Base-by-base conservation (phyloP, 2,888 invertebrate species). In the Aspidiotus destructor region DNA sequence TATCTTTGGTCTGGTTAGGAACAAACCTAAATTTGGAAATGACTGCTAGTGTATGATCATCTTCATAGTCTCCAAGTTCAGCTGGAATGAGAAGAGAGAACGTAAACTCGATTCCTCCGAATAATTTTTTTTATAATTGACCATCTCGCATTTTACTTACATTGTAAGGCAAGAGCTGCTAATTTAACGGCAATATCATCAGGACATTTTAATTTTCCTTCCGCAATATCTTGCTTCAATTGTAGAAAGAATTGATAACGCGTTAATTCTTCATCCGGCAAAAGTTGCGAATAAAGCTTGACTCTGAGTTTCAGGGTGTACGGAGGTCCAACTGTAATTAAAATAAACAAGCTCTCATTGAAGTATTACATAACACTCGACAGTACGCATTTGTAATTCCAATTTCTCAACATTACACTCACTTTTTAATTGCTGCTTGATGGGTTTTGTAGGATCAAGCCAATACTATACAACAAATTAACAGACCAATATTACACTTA, bases 341-440 rank as follows among this genome's bases (percentile, higher is more conserved):
- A 69, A 72, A 40, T 58, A 15, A 54, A 64, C 52, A 41, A 52
- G n/a, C 5, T 28, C 28, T 40, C 1, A 16, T n/a, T n/a, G 9
- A 6, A 48, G n/a, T n/a, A 48, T 48, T 48, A 13, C 48, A 28
- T 28, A 28, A 28, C 6, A 48, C n/a, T 48, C 48, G 48, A 48
- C n/a, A n/a, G n/a, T 48, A 48, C 48, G 6, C 6, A 2, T n/a
- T n/a, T 0, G 42, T 6, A 16, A 57, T 17, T 10, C 11, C 41
- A 28, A 5, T 28, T 28, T 28, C 28, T 28, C 28, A 28, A 57
- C 16, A 67, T 0, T 41, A 69, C 41, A 80, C 85, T 83, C 81
- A 89, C 90, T 97, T 86, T 94, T 95, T 13, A 97, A 92, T 85
- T 99, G 99, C 77, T 99, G 99, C 78, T 92, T 96, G 68, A 99